Percentiles rank a stretch among this genome's conserved stretches.
phyloP scores from a whole-genome alignment of 2,888 invertebrate species.

The Cephonodes hylas region DNA sequence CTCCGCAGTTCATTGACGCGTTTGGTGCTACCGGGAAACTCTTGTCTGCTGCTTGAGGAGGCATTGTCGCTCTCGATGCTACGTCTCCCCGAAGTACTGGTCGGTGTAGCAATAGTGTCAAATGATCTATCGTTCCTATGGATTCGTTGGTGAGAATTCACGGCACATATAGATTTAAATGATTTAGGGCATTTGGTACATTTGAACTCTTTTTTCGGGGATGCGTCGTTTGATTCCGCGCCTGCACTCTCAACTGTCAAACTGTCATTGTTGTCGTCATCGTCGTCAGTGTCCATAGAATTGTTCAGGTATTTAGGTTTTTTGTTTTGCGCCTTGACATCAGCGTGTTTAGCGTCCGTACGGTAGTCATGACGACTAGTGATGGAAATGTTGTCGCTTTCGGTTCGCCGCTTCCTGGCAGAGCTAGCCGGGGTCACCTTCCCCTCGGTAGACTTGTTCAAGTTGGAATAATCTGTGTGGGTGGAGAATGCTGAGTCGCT shows the following conservation, averaged over 20 bases:
- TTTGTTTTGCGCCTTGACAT: conserved; percentile 53
- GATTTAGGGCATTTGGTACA: conserved; percentile 56
- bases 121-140: conserved; percentile 38
- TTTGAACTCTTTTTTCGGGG: conserved; percentile 41
- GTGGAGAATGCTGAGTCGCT: conserved; percentile 75
- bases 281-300: conserved; percentile 58
- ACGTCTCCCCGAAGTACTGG: background rate
- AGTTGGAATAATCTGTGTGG: conserved; percentile 63
- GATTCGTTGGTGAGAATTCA: conserved; percentile 44
- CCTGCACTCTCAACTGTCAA: conserved; percentile 44
- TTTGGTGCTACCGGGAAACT: background rate
- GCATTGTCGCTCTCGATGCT: conserved; percentile 5
- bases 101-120: conserved; percentile 10
- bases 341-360: conserved; percentile 57
- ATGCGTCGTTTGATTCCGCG: conserved; percentile 67
- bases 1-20: background rate
- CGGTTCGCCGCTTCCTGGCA: conserved; percentile 60
- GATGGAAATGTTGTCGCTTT: conserved; percentile 58
- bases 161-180: conserved; percentile 44
- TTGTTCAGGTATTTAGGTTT: conserved; percentile 40
- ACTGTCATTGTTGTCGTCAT: conserved; percentile 60
- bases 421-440: conserved; percentile 47
- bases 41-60: background rate
- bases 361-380: conserved; percentile 54
- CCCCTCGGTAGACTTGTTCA: conserved; percentile 52